phyloP scores from a whole-genome alignment of 2,113 vertebrate genomes.

The Noctilio leporinus region DNA sequence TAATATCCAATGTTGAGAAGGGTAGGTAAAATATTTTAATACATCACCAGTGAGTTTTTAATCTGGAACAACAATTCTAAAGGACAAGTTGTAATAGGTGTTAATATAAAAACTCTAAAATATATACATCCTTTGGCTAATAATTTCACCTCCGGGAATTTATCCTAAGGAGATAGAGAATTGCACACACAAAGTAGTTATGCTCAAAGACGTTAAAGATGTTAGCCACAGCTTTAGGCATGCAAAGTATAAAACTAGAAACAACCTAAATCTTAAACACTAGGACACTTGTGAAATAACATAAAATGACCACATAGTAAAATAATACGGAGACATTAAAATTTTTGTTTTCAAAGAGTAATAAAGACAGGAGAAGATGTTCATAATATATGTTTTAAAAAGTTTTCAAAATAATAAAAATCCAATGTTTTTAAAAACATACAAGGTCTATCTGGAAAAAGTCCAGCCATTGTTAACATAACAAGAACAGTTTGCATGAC shows the following conservation, averaged over 20 bases:
- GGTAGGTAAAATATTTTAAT: background rate
- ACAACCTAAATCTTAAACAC: background rate
- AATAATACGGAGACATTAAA: background rate
- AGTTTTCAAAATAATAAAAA: slow-evolving; percentile 10
- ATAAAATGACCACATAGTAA: background rate
- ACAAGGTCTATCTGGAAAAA: no score
- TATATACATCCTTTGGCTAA: background rate
- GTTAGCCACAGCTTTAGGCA: background rate
- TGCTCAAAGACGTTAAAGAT: background rate
- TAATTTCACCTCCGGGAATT: slow-evolving; percentile 7
- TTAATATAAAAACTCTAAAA: background rate
- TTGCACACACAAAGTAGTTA: background rate
- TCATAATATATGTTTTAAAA: background rate
- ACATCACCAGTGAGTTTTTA: background rate
- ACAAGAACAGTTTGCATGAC: no score
- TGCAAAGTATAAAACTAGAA: slow-evolving; percentile 4
- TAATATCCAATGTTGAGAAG: background rate
- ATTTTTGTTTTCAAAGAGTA: background rate
- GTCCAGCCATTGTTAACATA: no score
- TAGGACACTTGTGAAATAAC: background rate
- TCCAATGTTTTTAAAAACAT: background rate
- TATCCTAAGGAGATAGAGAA: background rate
- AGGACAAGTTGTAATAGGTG: background rate
- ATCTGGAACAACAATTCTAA: slow-evolving; percentile 4
- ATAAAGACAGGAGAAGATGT: background rate